A percentile compares a stretch with the other conserved stretches of the same genome.
Conservation (phyloP, 2,113 vertebrate species). For the Cololabis saira region DNA sequence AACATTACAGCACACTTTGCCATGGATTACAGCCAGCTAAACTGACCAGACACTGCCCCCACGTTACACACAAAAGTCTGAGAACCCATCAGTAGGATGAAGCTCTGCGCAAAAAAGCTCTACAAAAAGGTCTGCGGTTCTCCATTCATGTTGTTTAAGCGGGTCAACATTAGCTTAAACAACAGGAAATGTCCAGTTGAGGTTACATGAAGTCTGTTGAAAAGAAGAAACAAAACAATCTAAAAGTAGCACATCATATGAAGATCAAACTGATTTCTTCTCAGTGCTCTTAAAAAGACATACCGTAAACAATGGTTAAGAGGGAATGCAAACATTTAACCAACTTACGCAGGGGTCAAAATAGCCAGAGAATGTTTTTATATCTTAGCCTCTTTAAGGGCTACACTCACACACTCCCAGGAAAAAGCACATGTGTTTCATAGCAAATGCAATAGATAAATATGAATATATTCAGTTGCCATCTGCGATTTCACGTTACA, state of each 20-base stretch:
- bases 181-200: conserved; percentile 33
- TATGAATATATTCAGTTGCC: conserved; percentile 11
- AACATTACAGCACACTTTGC: too few species aligned
- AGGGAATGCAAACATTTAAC: conserved; percentile 4
- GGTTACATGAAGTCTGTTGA: conserved; percentile 15
- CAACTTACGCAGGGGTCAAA: not conserved
- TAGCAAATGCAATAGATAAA: too few species aligned
- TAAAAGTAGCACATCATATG: conserved; percentile 12
- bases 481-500: conserved; percentile 22
- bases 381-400: too few species aligned
- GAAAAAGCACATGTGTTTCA: not conserved
- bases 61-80: too few species aligned
- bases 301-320: not conserved
- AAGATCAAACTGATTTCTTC: not conserved
- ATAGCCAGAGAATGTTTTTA: not conserved
- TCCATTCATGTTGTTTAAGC: conserved; percentile 12
- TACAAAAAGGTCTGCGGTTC: conserved; percentile 2
- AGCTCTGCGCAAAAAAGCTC: conserved; percentile 4
- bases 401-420: too few species aligned
- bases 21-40: too few species aligned
- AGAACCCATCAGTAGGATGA: too few species aligned
- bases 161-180: conserved; percentile 14
- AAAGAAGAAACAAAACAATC: conserved; percentile 14
- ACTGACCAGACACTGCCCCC: too few species aligned
- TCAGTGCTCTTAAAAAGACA: not conserved